Evolutionary conservation across 1,140 invertebrate genomes (phyloP), one percentile per base, ranked within the genome.

Genomic region (Melanaphis sacchari): DNA sequence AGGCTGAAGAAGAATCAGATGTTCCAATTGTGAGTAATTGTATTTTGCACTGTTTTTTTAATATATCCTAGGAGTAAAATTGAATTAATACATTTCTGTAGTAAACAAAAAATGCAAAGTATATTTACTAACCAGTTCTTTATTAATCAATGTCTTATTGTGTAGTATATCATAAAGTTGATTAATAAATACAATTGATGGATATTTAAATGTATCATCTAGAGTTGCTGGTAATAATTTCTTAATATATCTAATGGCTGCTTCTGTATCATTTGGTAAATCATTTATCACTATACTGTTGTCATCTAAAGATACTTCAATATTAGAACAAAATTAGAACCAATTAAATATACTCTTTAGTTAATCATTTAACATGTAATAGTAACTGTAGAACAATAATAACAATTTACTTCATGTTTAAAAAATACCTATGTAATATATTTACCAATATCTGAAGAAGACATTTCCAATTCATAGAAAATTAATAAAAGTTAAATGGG

Each of bases 251-350:
- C 24, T 85, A 89, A 94, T 88, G 11, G 90, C 93, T 46, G 90
- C 92, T 93, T 94, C 94, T 41, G 92, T 93, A 93, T 93, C 94
- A 84, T 93, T 94, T 0, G 91, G 91, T n/a, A 93, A 49, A 82
- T 82, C 76, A 54, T 40, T 85, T 36, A 43, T 31, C 11, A 54
- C 46, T 52, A 93, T 93, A 52, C 26, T 93, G 46, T 40, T 43
- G 36, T 93, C 91, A 84, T 93, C 46, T 3, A 93, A 38, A 76
- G 54, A 21, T 54, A 40, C 54, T 66, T 38, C 1, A 26, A 89
- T 21, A 88, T 49, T 21, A 46, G n/a, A 88, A 88, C 26, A 41
- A 41, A 41, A 26, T 76, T 18, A 18, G 18, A 76, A n/a, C 18
- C 11, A n/a, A 76, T 18, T 5, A 76, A 76, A 76, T 41, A 15